These are phyloP conservation scores for Uropetala carovei DNA, from an alignment of 2,888 invertebrate genomes.

Conservation along the genomic window DNA sequence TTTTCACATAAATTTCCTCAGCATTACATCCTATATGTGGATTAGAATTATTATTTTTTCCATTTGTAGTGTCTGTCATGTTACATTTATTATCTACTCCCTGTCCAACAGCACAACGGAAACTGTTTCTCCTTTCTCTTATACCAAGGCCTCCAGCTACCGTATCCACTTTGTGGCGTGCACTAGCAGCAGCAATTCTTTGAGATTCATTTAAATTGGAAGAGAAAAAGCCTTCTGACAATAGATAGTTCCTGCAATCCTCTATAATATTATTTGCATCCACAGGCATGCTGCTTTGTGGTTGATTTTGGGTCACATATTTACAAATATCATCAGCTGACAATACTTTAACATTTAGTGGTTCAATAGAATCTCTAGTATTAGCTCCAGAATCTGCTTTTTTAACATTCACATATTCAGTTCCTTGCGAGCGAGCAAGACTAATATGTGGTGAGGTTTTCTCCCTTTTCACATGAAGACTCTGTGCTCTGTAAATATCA, in stretches of 20 bases:
- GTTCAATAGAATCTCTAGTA: not conserved
- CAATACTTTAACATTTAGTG: not conserved
- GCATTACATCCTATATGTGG: constrained; percentile 4
- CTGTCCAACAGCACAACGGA: constrained; percentile 72
- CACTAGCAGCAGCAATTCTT: constrained; percentile 63
- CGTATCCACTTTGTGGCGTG: constrained; percentile 68
- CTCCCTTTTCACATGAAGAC: constrained; percentile 43
- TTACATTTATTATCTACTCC: constrained; percentile 68
- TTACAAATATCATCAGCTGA: not conserved
- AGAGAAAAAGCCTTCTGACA: constrained; percentile 27
- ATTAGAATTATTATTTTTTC: not conserved
- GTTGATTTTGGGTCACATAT: constrained; percentile 65
- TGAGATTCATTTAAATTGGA: constrained; percentile 67
- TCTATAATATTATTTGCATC: constrained; percentile 68
- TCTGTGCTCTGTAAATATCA: constrained; percentile 41
- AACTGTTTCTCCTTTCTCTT: constrained; percentile 72
- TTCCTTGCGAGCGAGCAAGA: not conserved
- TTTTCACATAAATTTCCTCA: constrained; percentile 11
- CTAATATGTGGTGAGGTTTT: constrained; percentile 30
- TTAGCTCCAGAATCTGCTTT: not conserved
- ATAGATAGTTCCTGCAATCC: constrained; percentile 68
- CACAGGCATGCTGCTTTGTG: constrained; percentile 68
- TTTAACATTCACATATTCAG: not conserved
- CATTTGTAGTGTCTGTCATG: not conserved
- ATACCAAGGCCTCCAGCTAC: constrained; percentile 70